phyloP scores from a whole-genome alignment of 2,113 vertebrate genomes.

The Corydoras maculifer region DNA sequence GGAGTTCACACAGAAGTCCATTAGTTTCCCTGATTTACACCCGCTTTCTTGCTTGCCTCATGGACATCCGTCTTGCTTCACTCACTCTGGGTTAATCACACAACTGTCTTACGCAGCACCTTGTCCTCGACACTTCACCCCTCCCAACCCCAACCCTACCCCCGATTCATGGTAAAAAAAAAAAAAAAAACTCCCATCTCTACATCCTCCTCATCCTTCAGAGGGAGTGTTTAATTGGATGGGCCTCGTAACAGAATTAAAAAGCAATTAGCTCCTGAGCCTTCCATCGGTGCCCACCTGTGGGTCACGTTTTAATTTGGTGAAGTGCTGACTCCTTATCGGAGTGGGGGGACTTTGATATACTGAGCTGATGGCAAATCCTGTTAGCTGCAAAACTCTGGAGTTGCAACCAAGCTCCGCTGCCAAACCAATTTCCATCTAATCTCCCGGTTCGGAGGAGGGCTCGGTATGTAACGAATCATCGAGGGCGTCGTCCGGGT shows the following conservation, averaged over 20 bases:
- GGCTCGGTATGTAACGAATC: conserved; percentile 63
- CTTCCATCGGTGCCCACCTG: conserved; percentile 66
- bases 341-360: conserved; percentile 63
- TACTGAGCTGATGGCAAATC: conserved; percentile 74
- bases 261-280: conserved; percentile 72
- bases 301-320: conserved; percentile 77
- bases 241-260: conserved; percentile 70
- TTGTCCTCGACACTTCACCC: conserved; percentile 23
- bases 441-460: conserved; percentile 67
- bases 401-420: conserved; percentile 44
- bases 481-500: conserved; percentile 65
- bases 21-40: not conserved
- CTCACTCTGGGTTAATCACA: conserved; percentile 49
- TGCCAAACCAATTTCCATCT: conserved; percentile 64
- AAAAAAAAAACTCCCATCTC: conserved; percentile 30
- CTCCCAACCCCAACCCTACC: not conserved
- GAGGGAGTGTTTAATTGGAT: conserved; percentile 71
- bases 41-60: conserved; percentile 20
- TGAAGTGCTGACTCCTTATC: conserved; percentile 72
- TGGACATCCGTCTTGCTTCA: conserved; percentile 18
- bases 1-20: not conserved
- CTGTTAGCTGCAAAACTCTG: conserved; percentile 69
- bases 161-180: conserved; percentile 46
- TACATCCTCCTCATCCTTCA: conserved; percentile 54
- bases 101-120: conserved; percentile 47